Percentiles rank a stretch among this genome's conserved stretches.
Conservation (phyloP, 2,113 vertebrate genomes). For the Labeo rohita region DNA sequence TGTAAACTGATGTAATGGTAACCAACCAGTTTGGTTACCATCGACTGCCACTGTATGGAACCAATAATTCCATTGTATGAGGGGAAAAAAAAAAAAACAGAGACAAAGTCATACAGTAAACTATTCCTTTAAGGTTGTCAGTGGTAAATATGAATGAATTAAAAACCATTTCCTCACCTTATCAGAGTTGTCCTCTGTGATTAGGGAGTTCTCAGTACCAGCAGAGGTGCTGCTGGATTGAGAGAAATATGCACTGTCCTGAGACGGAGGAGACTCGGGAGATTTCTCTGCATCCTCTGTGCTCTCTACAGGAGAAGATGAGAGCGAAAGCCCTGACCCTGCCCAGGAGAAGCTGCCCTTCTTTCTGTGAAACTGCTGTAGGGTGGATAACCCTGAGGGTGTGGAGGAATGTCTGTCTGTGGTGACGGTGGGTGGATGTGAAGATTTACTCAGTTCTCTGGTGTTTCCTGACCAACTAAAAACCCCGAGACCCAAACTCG, state of each 20-base stretch:
- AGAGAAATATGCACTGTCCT: constrained; percentile 76
- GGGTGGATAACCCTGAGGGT: constrained; percentile 44
- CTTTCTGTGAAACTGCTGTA: constrained; percentile 76
- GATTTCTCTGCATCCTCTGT: constrained; percentile 15
- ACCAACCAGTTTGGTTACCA: not conserved
- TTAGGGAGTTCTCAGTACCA: constrained; percentile 33
- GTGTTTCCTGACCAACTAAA: constrained; percentile 78
- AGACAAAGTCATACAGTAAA: not conserved
- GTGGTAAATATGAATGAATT: not conserved
- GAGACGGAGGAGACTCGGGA: constrained; percentile 61
- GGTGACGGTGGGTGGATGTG: not conserved
- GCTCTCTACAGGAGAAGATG: constrained; percentile 23
- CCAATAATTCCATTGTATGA: not conserved
- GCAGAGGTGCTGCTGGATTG: constrained; percentile 61
- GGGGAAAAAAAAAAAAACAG: not conserved
- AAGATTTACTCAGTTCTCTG: not conserved
- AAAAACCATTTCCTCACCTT: constrained; percentile 6
- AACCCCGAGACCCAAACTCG: constrained; percentile 64
- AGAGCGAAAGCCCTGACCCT: not conserved
- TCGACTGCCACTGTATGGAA: not conserved
- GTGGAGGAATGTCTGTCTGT: constrained; percentile 38
- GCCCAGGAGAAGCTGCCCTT: constrained; percentile 56
- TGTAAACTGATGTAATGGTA: not conserved
- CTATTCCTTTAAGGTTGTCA: not conserved
- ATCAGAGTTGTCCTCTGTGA: not conserved